Conservation (phyloP, 2,888 invertebrate genomes). For the Argyresthia albistria region DNA sequence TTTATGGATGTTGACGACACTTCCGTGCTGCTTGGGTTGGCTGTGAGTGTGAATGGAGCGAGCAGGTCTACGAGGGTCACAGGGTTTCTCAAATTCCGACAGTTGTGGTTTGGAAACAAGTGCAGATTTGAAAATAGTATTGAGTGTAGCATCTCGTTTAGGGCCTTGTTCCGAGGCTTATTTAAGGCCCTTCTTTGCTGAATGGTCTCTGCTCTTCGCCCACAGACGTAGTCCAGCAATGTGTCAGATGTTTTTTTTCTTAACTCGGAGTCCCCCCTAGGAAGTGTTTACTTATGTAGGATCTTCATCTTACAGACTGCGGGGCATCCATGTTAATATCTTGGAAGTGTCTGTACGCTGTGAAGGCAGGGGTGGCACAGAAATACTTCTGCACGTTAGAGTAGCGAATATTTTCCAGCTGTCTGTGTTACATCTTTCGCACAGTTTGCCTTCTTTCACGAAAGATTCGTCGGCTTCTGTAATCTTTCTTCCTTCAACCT, state of each 20-base stretch:
- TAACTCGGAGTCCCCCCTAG: neutral
- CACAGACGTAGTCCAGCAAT: neutral
- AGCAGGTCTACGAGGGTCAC: constrained; percentile 4
- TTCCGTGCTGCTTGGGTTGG: no score
- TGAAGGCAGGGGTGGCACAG: constrained; percentile 3
- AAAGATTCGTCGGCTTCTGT: neutral
- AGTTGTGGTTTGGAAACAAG: constrained; percentile 11
- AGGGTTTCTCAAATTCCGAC: constrained; percentile 10
- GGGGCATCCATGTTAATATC: neutral
- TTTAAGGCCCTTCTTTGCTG: neutral
- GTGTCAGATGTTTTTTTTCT: neutral
- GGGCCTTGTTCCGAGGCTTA: constrained; percentile 9
- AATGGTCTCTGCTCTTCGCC: no score
- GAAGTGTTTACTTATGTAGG: neutral
- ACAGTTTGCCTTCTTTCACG: neutral
- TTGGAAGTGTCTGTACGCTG: neutral
- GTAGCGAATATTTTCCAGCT: constrained; percentile 4
- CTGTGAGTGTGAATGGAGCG: no score
- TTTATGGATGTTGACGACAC: no score
- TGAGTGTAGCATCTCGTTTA: constrained; percentile 9
- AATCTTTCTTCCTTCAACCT: constrained; percentile 4
- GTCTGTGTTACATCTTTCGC: neutral
- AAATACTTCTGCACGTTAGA: constrained; percentile 3
- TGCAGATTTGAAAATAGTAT: constrained; percentile 13
- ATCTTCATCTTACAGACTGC: no score